phyloP scores from a whole-genome alignment of 2,888 invertebrate species.

The Palloptera scutellata region DNA sequence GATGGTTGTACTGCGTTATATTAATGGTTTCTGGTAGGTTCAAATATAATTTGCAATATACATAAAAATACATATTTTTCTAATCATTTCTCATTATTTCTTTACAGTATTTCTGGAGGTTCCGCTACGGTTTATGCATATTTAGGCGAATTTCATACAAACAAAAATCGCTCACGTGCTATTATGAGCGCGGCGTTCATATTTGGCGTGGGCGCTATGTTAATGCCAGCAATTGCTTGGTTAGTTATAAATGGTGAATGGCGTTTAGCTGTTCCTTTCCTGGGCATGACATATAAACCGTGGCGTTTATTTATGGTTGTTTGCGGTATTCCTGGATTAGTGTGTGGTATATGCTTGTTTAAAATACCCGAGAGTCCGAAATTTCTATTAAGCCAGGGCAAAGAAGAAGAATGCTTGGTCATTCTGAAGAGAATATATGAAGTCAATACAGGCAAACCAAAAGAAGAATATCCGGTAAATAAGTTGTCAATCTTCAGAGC shows the following conservation, averaged over 20 bases:
- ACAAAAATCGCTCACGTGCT: constrained; percentile 63
- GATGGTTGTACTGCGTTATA: constrained; percentile 65
- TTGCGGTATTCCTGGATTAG: constrained; percentile 55
- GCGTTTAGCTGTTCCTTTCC: constrained; percentile 47
- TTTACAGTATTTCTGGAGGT: constrained; percentile 61
- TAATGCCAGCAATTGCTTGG: constrained; percentile 59
- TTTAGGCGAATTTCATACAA: constrained; percentile 67
- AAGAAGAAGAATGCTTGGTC: constrained; percentile 48
- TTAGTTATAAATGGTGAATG: constrained; percentile 57
- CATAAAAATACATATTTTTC: background rate
- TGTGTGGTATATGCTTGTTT: constrained; percentile 52
- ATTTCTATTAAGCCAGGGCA: constrained; percentile 52
- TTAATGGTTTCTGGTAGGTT: constrained; percentile 67
- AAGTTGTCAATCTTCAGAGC: background rate
- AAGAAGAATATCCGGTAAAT: constrained; percentile 47
- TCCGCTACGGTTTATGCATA: constrained; percentile 67
- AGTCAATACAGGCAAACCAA: constrained; percentile 48
- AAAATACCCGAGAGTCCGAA: constrained; percentile 61
- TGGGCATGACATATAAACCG: constrained; percentile 54
- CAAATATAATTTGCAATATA: background rate
- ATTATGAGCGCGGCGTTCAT: constrained; percentile 59
- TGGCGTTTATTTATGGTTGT: constrained; percentile 60
- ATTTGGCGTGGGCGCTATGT: constrained; percentile 56
- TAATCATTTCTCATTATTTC: background rate
- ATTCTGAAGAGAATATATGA: constrained; percentile 51